phyloP scores from a whole-genome alignment of 2,113 vertebrate genomes.

The Brevimyrus niger region DNA sequence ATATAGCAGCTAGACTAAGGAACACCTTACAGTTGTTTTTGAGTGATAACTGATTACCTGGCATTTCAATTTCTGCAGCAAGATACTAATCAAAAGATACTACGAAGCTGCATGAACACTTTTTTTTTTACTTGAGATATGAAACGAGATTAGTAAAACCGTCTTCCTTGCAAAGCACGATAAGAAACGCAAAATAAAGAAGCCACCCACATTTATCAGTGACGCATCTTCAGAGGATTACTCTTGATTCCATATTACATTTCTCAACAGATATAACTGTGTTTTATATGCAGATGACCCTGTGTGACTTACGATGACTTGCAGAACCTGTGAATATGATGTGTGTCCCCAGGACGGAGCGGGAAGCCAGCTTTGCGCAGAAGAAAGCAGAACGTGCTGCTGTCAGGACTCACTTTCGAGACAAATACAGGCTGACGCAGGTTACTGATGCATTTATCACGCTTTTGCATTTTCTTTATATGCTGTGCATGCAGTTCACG shows the following conservation, averaged over 20 bases:
- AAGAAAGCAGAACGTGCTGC: constrained; percentile 93
- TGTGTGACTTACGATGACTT: neutral
- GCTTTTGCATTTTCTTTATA: neutral
- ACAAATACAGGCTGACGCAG: constrained; percentile 93
- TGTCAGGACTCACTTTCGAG: constrained; percentile 83
- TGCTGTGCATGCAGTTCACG: neutral
- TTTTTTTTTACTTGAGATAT: too few species aligned
- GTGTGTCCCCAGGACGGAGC: constrained; percentile 71
- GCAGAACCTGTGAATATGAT: neutral
- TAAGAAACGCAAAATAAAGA: too few species aligned
- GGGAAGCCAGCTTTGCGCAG: constrained; percentile 83
- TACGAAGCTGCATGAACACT: too few species aligned
- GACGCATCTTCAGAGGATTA: too few species aligned
- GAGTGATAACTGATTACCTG: neutral
- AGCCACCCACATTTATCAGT: too few species aligned
- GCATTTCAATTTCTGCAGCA: neutral
- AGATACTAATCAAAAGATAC: neutral
- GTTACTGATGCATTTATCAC: constrained; percentile 47
- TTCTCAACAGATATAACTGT: neutral
- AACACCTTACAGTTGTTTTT: neutral
- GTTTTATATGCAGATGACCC: neutral
- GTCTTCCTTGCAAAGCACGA: too few species aligned
- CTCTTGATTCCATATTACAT: too few species aligned
- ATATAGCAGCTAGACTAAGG: neutral
- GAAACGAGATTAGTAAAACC: too few species aligned